Conservation (phyloP, 2,113 vertebrate genomes). For the Noturus placidus region DNA sequence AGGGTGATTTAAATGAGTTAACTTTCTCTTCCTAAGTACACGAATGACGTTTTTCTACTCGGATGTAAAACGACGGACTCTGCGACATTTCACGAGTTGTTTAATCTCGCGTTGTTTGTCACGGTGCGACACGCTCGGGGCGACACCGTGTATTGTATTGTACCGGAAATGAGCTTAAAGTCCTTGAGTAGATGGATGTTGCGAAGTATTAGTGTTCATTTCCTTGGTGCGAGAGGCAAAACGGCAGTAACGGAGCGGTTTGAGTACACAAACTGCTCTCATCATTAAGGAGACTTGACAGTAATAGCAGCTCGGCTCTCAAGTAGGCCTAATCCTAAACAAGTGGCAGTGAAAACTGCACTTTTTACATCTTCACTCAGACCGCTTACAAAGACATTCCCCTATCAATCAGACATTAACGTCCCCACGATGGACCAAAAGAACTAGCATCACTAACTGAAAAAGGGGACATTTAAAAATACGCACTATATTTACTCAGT, state of each 20-base stretch:
- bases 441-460: neutral
- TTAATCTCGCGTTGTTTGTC: constrained; percentile 8
- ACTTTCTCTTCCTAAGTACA: neutral
- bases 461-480: neutral
- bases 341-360: neutral
- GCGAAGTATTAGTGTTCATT: constrained; percentile 29
- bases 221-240: constrained; percentile 18
- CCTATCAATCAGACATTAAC: neutral
- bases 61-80: neutral
- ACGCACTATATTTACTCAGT: neutral
- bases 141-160: constrained; percentile 24
- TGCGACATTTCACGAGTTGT: neutral
- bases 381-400: neutral
- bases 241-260: neutral
- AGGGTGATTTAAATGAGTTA: neutral
- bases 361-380: neutral
- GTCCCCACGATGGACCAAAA: neutral
- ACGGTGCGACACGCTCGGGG: neutral
- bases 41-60: neutral
- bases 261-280: constrained; percentile 1
- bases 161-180: constrained; percentile 44
- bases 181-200: constrained; percentile 35
- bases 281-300: constrained; percentile 42
- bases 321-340: constrained; percentile 15
- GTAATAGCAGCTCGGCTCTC: constrained; percentile 18